Base-by-base conservation (phyloP, 2,797 vertebrate species). In the Graptemys geographica region DNA sequence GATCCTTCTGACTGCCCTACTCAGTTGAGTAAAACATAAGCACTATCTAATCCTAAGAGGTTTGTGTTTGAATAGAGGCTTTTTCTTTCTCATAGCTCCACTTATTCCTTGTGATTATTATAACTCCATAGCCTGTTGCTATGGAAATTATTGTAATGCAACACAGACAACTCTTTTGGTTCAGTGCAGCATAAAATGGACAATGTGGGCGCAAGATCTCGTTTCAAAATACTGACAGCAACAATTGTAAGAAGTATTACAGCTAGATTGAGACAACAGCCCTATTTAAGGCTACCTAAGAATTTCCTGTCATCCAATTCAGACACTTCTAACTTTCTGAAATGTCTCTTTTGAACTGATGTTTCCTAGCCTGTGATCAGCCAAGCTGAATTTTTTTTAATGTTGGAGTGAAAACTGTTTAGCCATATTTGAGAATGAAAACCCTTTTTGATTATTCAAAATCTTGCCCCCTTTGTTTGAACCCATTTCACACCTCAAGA, bases 231-330 rank as follows among this genome's bases (percentile, higher is more conserved):
- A 1, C 84, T 79, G 78, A 86, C 86, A 93, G 93, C 89, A 94
- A 83, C 72, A 90, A n/a, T 53, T 91, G 53, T 88, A 86, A 90
- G 84, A 69, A 87, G 55, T 72, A 41, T 18, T 92, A 3, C 55
- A 85, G 90, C 92, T 91, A 90, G 74, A 79, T 8, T 89, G 59
- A 53, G 49, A 3, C 56, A 27, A 11, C 82, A 79, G 69, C 72
- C 81, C 79, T 82, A 89, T 79, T 81, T 93, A 79, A 81, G 78
- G 62, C 91, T 91, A 84, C 47, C 83, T 83, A 62, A 92, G 95
- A 89, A 92, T 47, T 44, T 78, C 44, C 28, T 28, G 74, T 49
- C 13, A 28, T 15, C 74, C 74, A 47, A 8, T 28, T 78, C 41
- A 49, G 74, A 44, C 44, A 8, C 44, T 78, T 78, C 44, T 49